Conservation (phyloP, 2,113 vertebrate genomes). For the Xenotilapia longispinis region DNA sequence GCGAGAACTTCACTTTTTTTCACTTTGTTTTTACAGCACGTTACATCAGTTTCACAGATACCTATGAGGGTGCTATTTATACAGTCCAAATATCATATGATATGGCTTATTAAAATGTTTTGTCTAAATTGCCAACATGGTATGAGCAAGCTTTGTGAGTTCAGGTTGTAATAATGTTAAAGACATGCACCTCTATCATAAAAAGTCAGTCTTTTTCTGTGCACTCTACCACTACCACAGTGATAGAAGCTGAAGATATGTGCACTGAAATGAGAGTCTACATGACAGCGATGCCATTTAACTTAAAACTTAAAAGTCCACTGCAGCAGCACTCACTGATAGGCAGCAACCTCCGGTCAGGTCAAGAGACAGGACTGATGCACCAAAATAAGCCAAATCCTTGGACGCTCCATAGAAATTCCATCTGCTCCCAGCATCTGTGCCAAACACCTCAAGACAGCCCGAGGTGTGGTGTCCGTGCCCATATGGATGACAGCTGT, state of each 20-base stretch:
- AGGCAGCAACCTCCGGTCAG: neutral
- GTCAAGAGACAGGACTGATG: neutral
- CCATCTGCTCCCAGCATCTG: neutral
- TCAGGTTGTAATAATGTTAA: neutral
- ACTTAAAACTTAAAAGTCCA: neutral
- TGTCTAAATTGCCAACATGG: neutral
- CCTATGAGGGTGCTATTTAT: slow-evolving; percentile 3
- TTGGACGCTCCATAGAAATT: neutral
- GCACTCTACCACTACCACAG: neutral
- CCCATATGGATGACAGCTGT: neutral
- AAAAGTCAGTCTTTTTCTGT: neutral
- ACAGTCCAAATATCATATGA: neutral
- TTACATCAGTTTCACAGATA: neutral
- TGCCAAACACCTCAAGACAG: neutral
- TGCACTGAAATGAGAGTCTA: neutral
- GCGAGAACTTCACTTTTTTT: neutral
- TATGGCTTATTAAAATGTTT: neutral
- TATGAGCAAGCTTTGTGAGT: neutral
- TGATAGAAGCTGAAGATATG: neutral
- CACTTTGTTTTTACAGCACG: neutral
- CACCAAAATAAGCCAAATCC: neutral
- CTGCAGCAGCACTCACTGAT: neutral
- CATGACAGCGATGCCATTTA: neutral
- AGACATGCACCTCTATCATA: neutral
- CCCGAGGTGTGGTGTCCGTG: neutral